Evolutionary conservation across 37 sponge, comb jelly and placozoan genomes (phyloP), one percentile per base, ranked within the genome.

Genomic region (Chondrilla cf. caribensis): DNA sequence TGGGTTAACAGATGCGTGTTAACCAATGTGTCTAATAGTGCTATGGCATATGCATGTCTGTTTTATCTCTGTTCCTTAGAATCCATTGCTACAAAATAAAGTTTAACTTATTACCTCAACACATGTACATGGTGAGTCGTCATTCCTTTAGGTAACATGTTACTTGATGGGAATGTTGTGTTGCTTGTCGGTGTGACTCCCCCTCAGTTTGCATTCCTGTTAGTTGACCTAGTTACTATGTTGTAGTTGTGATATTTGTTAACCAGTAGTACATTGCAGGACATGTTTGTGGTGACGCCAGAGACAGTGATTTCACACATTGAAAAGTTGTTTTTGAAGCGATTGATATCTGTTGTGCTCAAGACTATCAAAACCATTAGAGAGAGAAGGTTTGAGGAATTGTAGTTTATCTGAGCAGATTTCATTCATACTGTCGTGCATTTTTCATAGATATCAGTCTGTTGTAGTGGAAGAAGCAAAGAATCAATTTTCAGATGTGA

Each of bases 271-370:
- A 38, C 15, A 5, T 3, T 47, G 11, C 15, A 92, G 87, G 82
- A 86, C 17, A 79, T 84, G 9, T 92, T 78, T 80, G 84, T 64
- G 0, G 77, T 93, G 31, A 85, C 87, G 36, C 88, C 94, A 11
- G 44, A 38, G 1, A 26, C 28, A 24, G 44, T 90, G 4, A 33
- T 93, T 19, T 24, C 2, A 31, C 86, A 84, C 37, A 79, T 93
- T 9, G 94, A 94, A 81, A 80, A 67, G 58, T 19, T 29, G 24
- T 90, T 94, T 58, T 40, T 94, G 28, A 86, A 88, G 64, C 64
- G 26, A 57, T 58, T 94, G 33, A 83, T 91, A 35, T 19, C 72
- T 24, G 79, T 78, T 22, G 77, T 88, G 25, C 65, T 84, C 38
- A 85, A 85, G 31, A 82, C 83, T 40, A 88, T 94, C 21, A 94